A percentile compares a stretch with the other conserved stretches of the same genome.
These are phyloP conservation scores for Vesta saturnalis DNA, from an alignment of 2,888 invertebrate species.

Conservation along the genomic window DNA sequence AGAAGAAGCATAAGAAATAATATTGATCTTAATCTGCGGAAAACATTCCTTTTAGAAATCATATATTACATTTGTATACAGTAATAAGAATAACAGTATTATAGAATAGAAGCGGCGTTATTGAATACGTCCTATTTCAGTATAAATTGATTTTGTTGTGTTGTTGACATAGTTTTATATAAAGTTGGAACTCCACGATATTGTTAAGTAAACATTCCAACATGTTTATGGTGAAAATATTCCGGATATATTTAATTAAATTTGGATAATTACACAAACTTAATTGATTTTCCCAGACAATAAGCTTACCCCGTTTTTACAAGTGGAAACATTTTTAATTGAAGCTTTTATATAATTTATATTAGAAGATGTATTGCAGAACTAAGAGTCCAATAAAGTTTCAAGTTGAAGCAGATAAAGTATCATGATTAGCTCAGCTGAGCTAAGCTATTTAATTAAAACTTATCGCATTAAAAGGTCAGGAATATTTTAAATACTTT, in stretches of 20 bases:
- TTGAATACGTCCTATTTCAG: constrained; percentile 22
- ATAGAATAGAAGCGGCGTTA: constrained; percentile 11
- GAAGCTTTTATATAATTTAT: constrained; percentile 17
- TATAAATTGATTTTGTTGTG: constrained; percentile 27
- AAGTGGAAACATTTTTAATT: not conserved
- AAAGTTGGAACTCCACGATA: constrained; percentile 13
- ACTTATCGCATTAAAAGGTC: constrained; percentile 47
- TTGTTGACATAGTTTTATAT: constrained; percentile 31
- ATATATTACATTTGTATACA: not conserved
- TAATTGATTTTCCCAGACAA: too few relatives aligned
- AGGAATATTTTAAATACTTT: constrained; percentile 41
- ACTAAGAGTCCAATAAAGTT: constrained; percentile 43
- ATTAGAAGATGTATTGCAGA: constrained; percentile 26
- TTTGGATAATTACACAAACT: too few relatives aligned
- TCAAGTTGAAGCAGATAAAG: constrained; percentile 45
- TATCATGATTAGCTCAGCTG: constrained; percentile 40
- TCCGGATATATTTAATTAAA: too few relatives aligned
- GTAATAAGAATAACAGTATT: not conserved
- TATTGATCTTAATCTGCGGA: not conserved
- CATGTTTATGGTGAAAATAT: not conserved
- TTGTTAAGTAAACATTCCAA: not conserved
- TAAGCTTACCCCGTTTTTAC: not conserved
- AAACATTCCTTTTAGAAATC: not conserved
- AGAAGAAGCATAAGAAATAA: not conserved
- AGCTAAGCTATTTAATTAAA: constrained; percentile 49